Percentiles rank a stretch among this genome's conserved stretches.
Conservation (phyloP, 2,888 invertebrate genomes). For the Parnassius smintheus region DNA sequence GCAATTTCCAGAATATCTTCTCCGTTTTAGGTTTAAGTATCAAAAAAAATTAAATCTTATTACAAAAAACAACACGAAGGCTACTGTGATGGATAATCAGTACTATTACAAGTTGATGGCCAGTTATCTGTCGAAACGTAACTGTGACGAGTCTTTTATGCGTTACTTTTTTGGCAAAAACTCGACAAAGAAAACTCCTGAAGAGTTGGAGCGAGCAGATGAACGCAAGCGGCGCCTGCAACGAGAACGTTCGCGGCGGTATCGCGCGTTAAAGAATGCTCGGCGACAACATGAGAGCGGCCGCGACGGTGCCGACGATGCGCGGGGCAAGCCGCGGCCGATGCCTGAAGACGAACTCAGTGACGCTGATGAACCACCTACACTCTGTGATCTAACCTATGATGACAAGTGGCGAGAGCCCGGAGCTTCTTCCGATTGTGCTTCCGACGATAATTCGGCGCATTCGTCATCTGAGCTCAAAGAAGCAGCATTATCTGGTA, state of each 20-base stretch:
- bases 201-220: conserved; percentile 71
- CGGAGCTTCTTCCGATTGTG: conserved; percentile 58
- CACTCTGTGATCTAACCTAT: conserved; percentile 65
- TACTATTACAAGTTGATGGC: conserved; percentile 77
- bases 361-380: conserved; percentile 71
- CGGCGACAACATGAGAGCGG: conserved; percentile 67
- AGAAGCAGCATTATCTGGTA: conserved; percentile 41
- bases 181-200: conserved; percentile 68
- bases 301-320: conserved; percentile 50
- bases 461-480: conserved; percentile 60
- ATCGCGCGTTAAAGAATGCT: conserved; percentile 71
- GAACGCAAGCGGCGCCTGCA: conserved; percentile 71
- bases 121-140: conserved; percentile 72
- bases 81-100: conserved; percentile 65
- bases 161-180: conserved; percentile 76
- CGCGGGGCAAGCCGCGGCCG: conserved; percentile 51
- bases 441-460: conserved; percentile 72
- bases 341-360: conserved; percentile 63
- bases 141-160: conserved; percentile 77
- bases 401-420: conserved; percentile 66
- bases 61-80: conserved; percentile 10
- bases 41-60: conserved; percentile 14
- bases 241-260: conserved; percentile 68
- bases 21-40: conserved; percentile 39
- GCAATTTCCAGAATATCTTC: conserved; percentile 58